Conservation (phyloP, 2,888 invertebrate species). For the Clitarchus hookeri region DNA sequence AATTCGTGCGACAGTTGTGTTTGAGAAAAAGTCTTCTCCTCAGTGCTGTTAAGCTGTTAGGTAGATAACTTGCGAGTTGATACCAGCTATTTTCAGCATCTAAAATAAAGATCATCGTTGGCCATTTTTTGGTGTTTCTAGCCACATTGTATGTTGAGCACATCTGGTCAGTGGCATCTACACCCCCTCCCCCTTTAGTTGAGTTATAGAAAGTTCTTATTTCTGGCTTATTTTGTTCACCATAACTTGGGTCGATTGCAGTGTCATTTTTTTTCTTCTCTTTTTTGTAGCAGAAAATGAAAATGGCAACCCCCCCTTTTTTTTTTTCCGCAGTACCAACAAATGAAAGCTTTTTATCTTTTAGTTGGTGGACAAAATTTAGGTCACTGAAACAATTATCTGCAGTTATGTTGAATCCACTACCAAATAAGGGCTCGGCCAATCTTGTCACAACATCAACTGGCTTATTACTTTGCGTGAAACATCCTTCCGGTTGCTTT, state of each 20-base stretch:
- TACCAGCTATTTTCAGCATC: slow-evolving; percentile 11
- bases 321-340: slow-evolving; percentile 38
- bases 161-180: slow-evolving; percentile 29
- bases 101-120: slow-evolving; percentile 27
- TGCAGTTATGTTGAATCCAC: slow-evolving; percentile 39
- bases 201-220: too few relatives aligned
- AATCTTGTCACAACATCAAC: slow-evolving; percentile 41
- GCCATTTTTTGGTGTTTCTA: slow-evolving; percentile 24
- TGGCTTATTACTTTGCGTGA: slow-evolving; percentile 36
- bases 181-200: not conserved
- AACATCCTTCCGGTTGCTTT: slow-evolving; percentile 43
- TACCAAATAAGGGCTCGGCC: slow-evolving; percentile 38
- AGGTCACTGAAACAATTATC: slow-evolving; percentile 41
- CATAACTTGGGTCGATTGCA: slow-evolving; percentile 24
- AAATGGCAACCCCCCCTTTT: not conserved
- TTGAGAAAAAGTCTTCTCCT: slow-evolving; percentile 37
- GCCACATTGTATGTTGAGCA: slow-evolving; percentile 28
- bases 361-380: slow-evolving; percentile 33
- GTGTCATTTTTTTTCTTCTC: too few relatives aligned
- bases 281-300: too few relatives aligned
- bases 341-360: slow-evolving; percentile 34
- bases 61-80: slow-evolving; percentile 7
- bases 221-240: not conserved
- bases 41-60: slow-evolving; percentile 23
- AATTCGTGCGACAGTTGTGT: slow-evolving; percentile 38